Evolutionary conservation across 2,888 invertebrate species (phyloP).

Genomic region (Drosophila percnosoma): DNA sequence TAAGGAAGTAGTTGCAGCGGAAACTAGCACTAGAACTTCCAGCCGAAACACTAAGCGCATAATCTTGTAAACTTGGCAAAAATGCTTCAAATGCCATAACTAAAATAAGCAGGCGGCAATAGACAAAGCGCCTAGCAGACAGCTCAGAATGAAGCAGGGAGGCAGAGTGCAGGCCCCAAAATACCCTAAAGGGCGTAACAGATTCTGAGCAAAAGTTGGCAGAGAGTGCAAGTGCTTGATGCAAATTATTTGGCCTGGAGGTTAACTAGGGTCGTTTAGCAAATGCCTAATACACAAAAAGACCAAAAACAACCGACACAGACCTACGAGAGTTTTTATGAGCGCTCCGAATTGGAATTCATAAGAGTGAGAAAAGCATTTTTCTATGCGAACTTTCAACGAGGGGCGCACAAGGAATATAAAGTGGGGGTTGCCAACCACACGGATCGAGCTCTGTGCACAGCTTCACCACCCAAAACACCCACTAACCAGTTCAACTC

Average conservation of each 20-base stretch:
- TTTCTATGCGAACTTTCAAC: constrained; percentile 44
- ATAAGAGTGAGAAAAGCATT: constrained; percentile 68
- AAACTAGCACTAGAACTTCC: constrained; percentile 34
- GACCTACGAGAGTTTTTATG: constrained; percentile 63
- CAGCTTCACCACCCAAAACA: not conserved
- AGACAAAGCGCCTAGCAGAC: constrained; percentile 44
- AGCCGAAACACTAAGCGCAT: constrained; percentile 70
- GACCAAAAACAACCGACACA: constrained; percentile 39
- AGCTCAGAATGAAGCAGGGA: not conserved
- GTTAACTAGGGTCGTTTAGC: constrained; percentile 81
- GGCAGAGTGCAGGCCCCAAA: constrained; percentile 13
- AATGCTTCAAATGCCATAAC: constrained; percentile 77
- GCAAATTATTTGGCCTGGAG: constrained; percentile 80
- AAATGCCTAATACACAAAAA: constrained; percentile 74
- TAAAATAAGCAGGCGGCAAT: constrained; percentile 71
- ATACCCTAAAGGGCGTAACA: constrained; percentile 58
- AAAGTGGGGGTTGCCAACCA: constrained; percentile 25
- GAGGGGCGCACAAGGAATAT: not conserved
- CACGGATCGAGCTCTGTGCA: constrained; percentile 33
- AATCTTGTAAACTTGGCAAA: constrained; percentile 80
- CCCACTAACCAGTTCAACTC: constrained; percentile 7
- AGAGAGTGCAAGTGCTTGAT: constrained; percentile 77
- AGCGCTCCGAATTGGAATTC: constrained; percentile 71
- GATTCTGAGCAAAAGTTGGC: constrained; percentile 63
- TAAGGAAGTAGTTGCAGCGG: not conserved